These are phyloP conservation scores for Florisuga fusca DNA, from an alignment of 2,797 vertebrate species.

Conservation along the genomic window DNA sequence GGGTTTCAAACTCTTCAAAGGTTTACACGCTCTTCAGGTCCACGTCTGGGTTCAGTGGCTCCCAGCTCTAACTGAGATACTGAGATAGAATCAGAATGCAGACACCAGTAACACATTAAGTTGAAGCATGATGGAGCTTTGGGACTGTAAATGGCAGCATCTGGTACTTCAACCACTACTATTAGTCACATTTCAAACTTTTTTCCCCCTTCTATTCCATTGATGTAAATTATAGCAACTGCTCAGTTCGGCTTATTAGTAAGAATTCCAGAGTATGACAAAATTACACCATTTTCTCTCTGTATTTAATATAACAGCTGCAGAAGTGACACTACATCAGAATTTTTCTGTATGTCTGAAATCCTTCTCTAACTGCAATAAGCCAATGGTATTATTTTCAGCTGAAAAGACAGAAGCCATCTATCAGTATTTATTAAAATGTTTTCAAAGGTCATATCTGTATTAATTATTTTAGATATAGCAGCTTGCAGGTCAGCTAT, in stretches of 20 bases:
- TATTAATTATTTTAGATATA: neutral
- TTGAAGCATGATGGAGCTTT: neutral
- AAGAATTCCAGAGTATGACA: neutral
- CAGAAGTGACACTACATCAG: neutral
- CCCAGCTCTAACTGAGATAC: neutral
- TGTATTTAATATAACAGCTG: neutral
- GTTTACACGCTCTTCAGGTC: neutral
- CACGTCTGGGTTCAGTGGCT: neutral
- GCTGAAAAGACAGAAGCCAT: neutral
- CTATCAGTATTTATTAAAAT: neutral
- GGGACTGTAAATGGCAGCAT: neutral
- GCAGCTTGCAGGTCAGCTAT: neutral
- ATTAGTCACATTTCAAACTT: neutral
- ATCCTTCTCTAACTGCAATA: neutral
- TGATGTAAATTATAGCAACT: conserved; percentile 2
- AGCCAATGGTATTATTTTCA: neutral
- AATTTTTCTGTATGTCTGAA: neutral
- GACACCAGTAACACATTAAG: neutral
- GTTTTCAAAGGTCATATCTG: neutral
- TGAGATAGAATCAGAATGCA: neutral
- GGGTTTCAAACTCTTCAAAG: neutral
- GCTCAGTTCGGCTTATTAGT: conserved; percentile 11
- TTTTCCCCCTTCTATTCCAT: neutral
- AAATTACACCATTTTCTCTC: neutral
- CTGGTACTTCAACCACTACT: neutral